Conservation (phyloP, 2,113 vertebrate genomes). For the Apodemus speciosus region DNA sequence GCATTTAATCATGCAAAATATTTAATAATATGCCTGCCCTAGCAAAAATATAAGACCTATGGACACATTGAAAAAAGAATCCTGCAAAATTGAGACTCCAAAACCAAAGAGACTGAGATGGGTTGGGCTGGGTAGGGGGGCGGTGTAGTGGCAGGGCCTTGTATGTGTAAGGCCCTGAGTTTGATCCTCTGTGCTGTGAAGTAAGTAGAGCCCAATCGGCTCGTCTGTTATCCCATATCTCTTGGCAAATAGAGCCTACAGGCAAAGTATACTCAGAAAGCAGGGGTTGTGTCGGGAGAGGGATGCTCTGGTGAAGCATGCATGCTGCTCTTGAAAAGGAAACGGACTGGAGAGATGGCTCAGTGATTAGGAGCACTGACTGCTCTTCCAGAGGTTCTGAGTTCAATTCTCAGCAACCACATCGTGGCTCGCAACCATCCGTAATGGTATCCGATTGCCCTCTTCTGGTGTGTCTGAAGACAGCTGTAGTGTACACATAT, state of each 20-base stretch:
- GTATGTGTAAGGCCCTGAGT: background rate
- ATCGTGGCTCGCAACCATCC: too few relatives aligned
- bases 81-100: background rate
- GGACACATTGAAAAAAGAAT: background rate
- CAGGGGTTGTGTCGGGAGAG: background rate
- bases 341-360: too few relatives aligned
- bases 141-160: too few relatives aligned
- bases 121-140: background rate
- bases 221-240: background rate
- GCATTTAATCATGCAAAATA: background rate
- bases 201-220: background rate
- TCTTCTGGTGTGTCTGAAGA: too few relatives aligned
- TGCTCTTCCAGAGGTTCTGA: too few relatives aligned
- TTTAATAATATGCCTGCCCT: background rate
- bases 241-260: background rate
- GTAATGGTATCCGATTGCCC: too few relatives aligned
- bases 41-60: background rate
- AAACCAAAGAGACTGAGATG: background rate
- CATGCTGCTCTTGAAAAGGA: too few relatives aligned
- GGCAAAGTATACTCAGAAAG: background rate
- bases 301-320: background rate
- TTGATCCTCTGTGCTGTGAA: background rate
- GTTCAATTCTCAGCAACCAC: too few relatives aligned
- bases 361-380: too few relatives aligned
- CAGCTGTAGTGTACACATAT: too few relatives aligned